Base-by-base conservation (phyloP, 1,140 invertebrate species). In the Berghia stephanieae region DNA sequence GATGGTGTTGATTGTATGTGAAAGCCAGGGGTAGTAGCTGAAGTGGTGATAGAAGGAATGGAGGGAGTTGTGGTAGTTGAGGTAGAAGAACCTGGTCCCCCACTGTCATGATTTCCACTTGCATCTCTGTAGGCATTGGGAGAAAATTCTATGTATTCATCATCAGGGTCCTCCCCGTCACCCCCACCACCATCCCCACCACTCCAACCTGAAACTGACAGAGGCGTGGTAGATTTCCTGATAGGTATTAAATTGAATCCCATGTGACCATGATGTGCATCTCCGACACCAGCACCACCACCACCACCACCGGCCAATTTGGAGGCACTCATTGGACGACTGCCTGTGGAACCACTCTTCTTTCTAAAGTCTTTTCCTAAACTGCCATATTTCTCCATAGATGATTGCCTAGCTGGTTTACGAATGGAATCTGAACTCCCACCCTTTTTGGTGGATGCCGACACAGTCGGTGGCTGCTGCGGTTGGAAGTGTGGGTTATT, bases 141-240 rank as follows among this genome's bases (percentile, higher is more conserved):
- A 43, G 63, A 69, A 27, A 82, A 78, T 63, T 78, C 78, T 34
- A 81, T 80, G 49, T 80, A 80, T 74, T 79, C 80, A 75, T 78
- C 78, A 68, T 68, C 68, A 2, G 43, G 34, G 18, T 80, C 81
- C 3, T 75, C 72, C 36, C 10, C 52, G n/a, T 40, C 27, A 38
- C 38, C 3, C 34, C 27, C n/a, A n/a, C n/a, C n/a, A n/a, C n/a
- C n/a, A n/a, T n/a, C n/a, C n/a, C n/a, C n/a, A n/a, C n/a, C n/a
- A n/a, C n/a, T n/a, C n/a, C n/a, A n/a, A n/a, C 43, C 16, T n/a
- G 67, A 67, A 24, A 42, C 36, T 34, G 34, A 66, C 1, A 67
- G 70, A 6, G 75, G 21, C 10, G 68, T 44, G 43, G 69, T 36
- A 24, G 66, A 52, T 27, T 80, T 78, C 31, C 60, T 66, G 13